A percentile compares a stretch with the other conserved stretches of the same genome.
Conservation (phyloP, 2,113 vertebrate species). For the Protobothrops mucrosquamatus region DNA sequence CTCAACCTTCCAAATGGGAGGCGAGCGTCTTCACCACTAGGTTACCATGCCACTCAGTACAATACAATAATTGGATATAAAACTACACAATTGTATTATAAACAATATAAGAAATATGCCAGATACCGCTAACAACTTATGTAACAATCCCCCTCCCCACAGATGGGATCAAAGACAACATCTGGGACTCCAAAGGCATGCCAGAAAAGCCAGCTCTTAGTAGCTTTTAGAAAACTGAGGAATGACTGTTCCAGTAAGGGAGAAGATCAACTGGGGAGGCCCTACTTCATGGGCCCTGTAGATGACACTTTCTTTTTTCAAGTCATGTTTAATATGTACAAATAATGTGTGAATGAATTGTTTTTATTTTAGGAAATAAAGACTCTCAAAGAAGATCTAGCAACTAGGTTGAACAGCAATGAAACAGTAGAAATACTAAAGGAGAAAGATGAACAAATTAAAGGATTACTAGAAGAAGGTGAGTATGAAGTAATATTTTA, state of each 20-base stretch:
- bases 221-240: background rate
- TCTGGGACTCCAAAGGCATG: background rate
- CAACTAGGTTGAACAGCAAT: constrained; percentile 85
- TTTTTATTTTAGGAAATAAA: constrained; percentile 85
- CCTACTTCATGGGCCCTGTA: background rate
- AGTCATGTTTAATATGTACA: background rate
- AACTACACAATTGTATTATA: background rate
- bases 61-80: background rate
- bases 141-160: background rate
- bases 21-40: background rate
- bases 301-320: background rate
- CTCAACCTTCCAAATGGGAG: background rate
- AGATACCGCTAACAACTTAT: background rate
- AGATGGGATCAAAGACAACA: background rate
- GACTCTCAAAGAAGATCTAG: constrained; percentile 86
- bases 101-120: background rate
- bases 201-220: background rate
- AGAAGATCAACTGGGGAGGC: background rate
- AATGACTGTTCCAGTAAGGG: background rate
- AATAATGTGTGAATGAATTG: constrained; percentile 20
- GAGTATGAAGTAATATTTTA: constrained; percentile 1
- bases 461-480: constrained; percentile 97
- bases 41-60: background rate
- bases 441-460: constrained; percentile 97
- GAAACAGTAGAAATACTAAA: constrained; percentile 90